A percentile compares a stretch with the other conserved stretches of the same genome.
These are phyloP conservation scores for Apis mellifera DNA, from an alignment of 1,140 invertebrate genomes.

Conservation along the genomic window DNA sequence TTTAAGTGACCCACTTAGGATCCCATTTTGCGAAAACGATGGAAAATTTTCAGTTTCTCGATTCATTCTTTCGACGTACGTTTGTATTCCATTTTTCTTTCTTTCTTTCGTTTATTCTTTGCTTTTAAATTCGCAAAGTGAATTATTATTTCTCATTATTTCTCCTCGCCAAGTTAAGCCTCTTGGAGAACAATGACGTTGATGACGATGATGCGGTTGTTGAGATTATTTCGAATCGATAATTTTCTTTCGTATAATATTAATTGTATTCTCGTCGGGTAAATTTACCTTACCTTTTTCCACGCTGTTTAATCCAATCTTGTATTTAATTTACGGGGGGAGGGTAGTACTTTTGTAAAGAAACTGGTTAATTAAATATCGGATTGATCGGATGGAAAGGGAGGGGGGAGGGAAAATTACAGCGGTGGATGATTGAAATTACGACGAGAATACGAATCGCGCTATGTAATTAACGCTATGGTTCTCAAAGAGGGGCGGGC, in stretches of 20 bases:
- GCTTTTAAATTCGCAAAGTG: no score
- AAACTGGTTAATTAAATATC: not conserved
- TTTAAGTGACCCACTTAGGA: no score
- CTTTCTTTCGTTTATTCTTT: not conserved
- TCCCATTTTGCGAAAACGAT: not conserved
- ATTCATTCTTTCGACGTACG: not conserved
- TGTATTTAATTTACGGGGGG: not conserved
- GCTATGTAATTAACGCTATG: constrained; percentile 9
- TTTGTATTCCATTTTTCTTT: not conserved
- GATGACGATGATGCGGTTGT: no score
- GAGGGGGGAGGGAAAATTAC: not conserved
- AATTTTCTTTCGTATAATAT: no score
- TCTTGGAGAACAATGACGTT: no score
- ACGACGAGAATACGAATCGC: not conserved
- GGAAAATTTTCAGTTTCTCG: not conserved
- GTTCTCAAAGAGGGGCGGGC: not conserved
- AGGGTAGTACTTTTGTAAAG: not conserved
- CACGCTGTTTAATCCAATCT: no score
- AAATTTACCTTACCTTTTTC: no score
- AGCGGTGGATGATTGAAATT: not conserved
- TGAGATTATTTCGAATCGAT: no score
- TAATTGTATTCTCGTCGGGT: no score
- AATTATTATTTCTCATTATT: no score
- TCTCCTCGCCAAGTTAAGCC: no score
- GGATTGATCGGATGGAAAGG: not conserved